Percentiles rank a stretch among this genome's conserved stretches.
Conservation (phyloP, 2,888 invertebrate genomes). For the Apoda limacodes region DNA sequence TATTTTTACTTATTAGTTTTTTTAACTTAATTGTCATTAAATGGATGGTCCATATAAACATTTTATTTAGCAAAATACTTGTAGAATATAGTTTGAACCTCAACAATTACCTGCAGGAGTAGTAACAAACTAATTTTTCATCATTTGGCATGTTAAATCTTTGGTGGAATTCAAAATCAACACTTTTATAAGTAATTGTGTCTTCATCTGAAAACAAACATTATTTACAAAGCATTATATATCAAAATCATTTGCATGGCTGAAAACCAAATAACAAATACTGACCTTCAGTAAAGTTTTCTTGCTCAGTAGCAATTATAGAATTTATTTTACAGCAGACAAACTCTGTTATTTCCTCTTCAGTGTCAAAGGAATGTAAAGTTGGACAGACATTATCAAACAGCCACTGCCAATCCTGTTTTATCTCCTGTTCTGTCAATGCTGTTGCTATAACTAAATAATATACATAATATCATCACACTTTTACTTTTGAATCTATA, state of each 20-base stretch:
- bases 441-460: slow-evolving; percentile 94
- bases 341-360: slow-evolving; percentile 95
- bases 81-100: too few species aligned
- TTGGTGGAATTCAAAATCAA: slow-evolving; percentile 86
- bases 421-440: slow-evolving; percentile 86
- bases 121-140: slow-evolving; percentile 96
- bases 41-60: too few species aligned
- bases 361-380: slow-evolving; percentile 90
- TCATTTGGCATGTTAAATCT: slow-evolving; percentile 92
- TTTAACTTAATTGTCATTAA: too few species aligned
- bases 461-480: too few species aligned
- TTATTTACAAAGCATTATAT: neutral
- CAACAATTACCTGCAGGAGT: slow-evolving; percentile 93
- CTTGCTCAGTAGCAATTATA: slow-evolving; percentile 84
- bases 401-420: slow-evolving; percentile 95
- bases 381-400: slow-evolving; percentile 87
- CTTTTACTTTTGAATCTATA: too few species aligned
- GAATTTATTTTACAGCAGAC: slow-evolving; percentile 97
- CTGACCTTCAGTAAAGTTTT: slow-evolving; percentile 67
- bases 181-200: slow-evolving; percentile 80
- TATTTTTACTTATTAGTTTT: too few species aligned
- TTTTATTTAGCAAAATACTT: too few species aligned
- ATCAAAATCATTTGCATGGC: too few species aligned
- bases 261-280: slow-evolving; percentile 9
- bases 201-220: slow-evolving; percentile 78